Percentiles rank a stretch among this genome's conserved stretches.
Conservation (phyloP, 2,113 vertebrate species). For the Tachycineta bicolor region DNA sequence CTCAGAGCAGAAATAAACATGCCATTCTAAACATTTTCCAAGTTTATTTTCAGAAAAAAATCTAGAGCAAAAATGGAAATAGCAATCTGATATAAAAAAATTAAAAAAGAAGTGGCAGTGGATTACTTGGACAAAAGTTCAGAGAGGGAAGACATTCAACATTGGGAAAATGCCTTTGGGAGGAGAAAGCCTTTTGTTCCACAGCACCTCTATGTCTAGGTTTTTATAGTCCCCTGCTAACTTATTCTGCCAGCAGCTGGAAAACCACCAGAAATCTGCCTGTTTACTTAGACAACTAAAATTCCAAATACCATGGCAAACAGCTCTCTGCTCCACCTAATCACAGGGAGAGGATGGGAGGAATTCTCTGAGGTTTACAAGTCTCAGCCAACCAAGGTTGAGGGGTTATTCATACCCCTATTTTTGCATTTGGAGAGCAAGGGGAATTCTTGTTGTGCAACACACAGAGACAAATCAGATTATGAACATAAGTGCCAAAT, state of each 20-base stretch:
- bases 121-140: background rate
- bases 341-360: background rate
- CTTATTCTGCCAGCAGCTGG: background rate
- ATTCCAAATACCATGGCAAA: background rate
- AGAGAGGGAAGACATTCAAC: background rate
- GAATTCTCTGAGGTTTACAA: background rate
- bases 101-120: background rate
- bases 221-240: background rate
- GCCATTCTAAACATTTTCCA: constrained; percentile 17
- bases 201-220: background rate
- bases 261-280: background rate
- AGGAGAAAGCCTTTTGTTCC: background rate
- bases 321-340: background rate
- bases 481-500: background rate
- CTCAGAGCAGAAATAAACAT: constrained; percentile 25
- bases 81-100: background rate
- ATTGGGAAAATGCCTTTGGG: background rate
- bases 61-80: background rate
- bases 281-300: background rate
- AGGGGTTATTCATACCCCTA: background rate
- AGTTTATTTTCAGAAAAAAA: constrained; percentile 47
- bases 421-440: background rate
- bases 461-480: background rate
- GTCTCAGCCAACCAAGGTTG: background rate
- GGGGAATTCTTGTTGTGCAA: background rate